Percentiles rank a stretch among this genome's conserved stretches.
phyloP scores from a whole-genome alignment of 2,888 invertebrate species.

The Chaitophorus viminalis region DNA sequence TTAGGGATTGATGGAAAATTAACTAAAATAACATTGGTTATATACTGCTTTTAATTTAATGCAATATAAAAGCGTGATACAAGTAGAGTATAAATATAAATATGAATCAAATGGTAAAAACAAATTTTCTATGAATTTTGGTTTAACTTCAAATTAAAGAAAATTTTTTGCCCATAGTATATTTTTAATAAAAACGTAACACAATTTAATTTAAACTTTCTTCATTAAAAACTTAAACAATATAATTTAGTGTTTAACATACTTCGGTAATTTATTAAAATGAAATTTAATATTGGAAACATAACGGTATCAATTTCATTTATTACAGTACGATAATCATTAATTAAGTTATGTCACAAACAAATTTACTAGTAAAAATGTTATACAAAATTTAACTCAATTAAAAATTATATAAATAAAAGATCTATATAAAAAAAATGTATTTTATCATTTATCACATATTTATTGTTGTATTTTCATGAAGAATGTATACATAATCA shows the following conservation, averaged over 20 bases:
- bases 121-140: neutral
- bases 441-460: slow-evolving; percentile 36
- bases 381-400: slow-evolving; percentile 19
- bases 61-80: neutral
- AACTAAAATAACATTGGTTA: neutral
- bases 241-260: neutral
- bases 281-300: neutral
- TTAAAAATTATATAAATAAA: slow-evolving; percentile 38
- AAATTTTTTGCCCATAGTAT: neutral
- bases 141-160: neutral
- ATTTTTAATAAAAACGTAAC: neutral
- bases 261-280: neutral
- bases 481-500: neutral
- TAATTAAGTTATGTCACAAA: slow-evolving; percentile 8
- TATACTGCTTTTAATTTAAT: neutral
- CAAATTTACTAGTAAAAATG: slow-evolving; percentile 24
- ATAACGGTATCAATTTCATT: slow-evolving; percentile 19
- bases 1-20: neutral
- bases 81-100: neutral
- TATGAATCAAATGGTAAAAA: neutral
- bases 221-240: neutral
- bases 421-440: slow-evolving; percentile 36
- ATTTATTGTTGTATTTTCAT: slow-evolving; percentile 18
- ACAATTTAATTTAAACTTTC: neutral
- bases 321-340: slow-evolving; percentile 36